Evolutionary conservation across 2,888 invertebrate species (phyloP), one percentile per base, ranked within the genome.

Genomic region (Calameuta idolon): DNA sequence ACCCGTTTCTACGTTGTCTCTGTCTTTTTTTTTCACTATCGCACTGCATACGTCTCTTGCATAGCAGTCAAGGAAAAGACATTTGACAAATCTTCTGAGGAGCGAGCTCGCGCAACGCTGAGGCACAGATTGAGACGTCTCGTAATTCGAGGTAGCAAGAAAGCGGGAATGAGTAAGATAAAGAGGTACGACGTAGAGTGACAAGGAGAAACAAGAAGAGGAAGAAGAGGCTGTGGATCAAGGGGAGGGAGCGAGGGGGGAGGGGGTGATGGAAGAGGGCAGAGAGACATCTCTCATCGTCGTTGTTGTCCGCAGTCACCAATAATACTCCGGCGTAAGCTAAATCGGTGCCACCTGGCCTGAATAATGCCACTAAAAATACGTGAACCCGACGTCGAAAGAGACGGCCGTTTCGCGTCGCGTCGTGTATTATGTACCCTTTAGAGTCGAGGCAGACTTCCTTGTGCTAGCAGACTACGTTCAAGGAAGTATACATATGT

Each of bases 331-430:
- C 81, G 84, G 79, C 85, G 82, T 82, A 85, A 81, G 85, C 87
- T 88, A 89, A 89, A 88, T 89, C 85, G 84, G 87, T 87, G 85
- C 86, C 86, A 89, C 87, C 89, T 89, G 89, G 86, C 88, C 89
- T 87, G 88, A 89, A 89, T 89, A 89, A 88, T 88, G 80, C 83
- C 81, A 81, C 87, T 87, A 86, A 88, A 89, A 89, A 88, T 89
- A 89, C 84, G 77, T 83, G 15, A 79, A 80, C 78, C 81, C 79
- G 76, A 77, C 73, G 75, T 74, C 77, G 79, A 80, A 81, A 55
- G 55, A 55, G 55, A 55, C 55, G 9, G 23, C 23, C 55, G 55
- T 55, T 55, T 55, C 55, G 55, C 55, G 55, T 55, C 55, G 55
- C 55, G 55, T 5, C 55, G 23, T 55, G 55, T 55, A 55, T 55